A percentile compares a stretch with the other conserved stretches of the same genome.
phyloP scores from a whole-genome alignment of 2,888 invertebrate genomes.

The Macrosiphum euphorbiae region DNA sequence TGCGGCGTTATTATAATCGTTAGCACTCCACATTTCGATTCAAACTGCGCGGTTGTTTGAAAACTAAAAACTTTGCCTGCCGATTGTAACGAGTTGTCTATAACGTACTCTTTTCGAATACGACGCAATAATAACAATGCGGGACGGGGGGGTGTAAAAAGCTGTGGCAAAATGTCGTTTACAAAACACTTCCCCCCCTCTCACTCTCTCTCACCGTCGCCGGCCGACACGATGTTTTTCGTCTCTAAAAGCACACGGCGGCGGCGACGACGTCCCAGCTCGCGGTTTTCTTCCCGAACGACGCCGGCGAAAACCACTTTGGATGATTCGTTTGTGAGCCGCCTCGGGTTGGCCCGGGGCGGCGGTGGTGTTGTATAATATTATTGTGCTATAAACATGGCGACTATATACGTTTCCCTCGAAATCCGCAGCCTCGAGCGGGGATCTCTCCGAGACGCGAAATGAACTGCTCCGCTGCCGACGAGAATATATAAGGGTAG shows the following conservation, averaged over 20 bases:
- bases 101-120: background rate
- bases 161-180: background rate
- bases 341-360: background rate
- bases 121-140: background rate
- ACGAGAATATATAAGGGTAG: rapidly evolving
- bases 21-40: background rate
- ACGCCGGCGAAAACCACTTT: background rate
- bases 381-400: background rate
- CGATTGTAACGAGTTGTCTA: background rate
- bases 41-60: background rate
- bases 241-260: background rate
- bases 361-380: background rate
- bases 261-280: background rate
- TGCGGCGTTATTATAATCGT: background rate
- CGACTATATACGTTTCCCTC: background rate
- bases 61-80: background rate
- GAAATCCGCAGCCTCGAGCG: background rate
- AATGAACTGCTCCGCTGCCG: background rate
- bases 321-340: background rate
- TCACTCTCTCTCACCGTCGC: background rate
- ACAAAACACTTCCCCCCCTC: background rate
- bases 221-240: background rate
- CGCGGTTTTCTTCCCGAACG: background rate
- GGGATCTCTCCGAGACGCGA: background rate
- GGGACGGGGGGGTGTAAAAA: background rate